Base-by-base conservation (phyloP, 2,797 vertebrate genomes). In the Staurois parvus region DNA sequence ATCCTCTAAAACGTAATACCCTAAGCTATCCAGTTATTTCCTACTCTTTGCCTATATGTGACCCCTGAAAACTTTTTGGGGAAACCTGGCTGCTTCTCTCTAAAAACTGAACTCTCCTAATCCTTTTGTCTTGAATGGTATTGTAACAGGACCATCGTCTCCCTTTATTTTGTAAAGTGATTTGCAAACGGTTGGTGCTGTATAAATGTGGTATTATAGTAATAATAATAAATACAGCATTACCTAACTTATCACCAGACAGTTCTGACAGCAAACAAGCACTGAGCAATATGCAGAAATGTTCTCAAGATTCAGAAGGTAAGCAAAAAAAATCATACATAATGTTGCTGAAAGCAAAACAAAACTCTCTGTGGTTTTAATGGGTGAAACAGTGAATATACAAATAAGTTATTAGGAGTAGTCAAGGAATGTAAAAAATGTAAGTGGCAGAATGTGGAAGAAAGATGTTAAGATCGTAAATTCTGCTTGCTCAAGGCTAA, bases 391-490 rank as follows among this genome's bases (percentile, higher is more conserved):
- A n/a, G 28, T 59, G 24, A 72, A 72, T 24, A 40, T 28, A 56
- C 17, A 78, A 26, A 30, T 7, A 64, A 15, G 64, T 3, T 78
- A 37, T 37, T 37, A 84, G 40, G n/a, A n/a, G 34, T 56, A 37
- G 15, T 70, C 32, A 34, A 15, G 29, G 12, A 32, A 24, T 12
- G 11, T 4, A 64, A 13, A 76, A 68, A 52, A 70, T 15, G 29
- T 40, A 84, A 26, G 34, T 42, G 26, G 26, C 64, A 19, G 74
- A 64, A 10, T 62, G 6, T 64, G 59, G 34, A 79, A 62, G 76
- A 84, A 66, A 72, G 69, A 79, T 72, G 76, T 66, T 29, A 28
- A 62, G 10, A 79, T 79, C 56, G 29, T 84, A 79, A 79, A 84
- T 84, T 34, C 37, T 79, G 40, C 7, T 12, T 37, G 70, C 59